Percentiles rank a stretch among this genome's conserved stretches.
These are phyloP conservation scores for Rhinoraja longicauda DNA, from an alignment of 2,797 vertebrate genomes.

Conservation along the genomic window DNA sequence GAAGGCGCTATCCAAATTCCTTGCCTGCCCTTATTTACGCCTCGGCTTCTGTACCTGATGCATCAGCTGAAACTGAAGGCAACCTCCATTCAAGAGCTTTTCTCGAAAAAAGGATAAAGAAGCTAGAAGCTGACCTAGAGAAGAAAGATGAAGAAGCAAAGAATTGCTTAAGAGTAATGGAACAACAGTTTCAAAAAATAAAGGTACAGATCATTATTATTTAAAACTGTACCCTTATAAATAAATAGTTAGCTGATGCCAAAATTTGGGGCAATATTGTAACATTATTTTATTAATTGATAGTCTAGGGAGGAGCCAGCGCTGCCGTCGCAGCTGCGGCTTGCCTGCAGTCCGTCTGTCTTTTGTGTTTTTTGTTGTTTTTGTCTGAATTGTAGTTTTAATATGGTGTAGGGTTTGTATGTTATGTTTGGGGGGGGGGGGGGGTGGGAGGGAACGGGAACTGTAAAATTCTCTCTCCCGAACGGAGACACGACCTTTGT, in stretches of 20 bases:
- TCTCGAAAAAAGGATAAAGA: conserved; percentile 76
- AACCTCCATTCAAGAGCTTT: conserved; percentile 59
- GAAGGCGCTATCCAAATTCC: conserved; percentile 78
- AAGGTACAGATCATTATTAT: conserved; percentile 61
- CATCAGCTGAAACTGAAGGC: conserved; percentile 45
- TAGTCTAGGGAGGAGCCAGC: too few relatives aligned
- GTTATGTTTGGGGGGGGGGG: too few relatives aligned
- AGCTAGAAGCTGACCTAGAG: conserved; percentile 83
- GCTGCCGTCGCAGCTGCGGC: too few relatives aligned
- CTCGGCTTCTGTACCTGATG: conserved; percentile 61
- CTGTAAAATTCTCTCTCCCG: too few relatives aligned
- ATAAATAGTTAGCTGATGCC: neutral
- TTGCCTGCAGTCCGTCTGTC: too few relatives aligned
- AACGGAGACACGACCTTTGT: too few relatives aligned
- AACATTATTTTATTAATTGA: neutral
- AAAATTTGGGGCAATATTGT: neutral
- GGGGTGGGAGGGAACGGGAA: too few relatives aligned
- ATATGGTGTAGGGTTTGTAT: too few relatives aligned
- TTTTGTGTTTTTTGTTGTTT: too few relatives aligned
- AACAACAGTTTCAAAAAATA: conserved; percentile 81
- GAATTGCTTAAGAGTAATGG: conserved; percentile 75
- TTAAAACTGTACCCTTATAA: neutral
- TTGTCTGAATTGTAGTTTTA: too few relatives aligned
- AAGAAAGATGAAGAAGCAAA: conserved; percentile 81
- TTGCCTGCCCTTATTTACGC: conserved; percentile 82